These are phyloP conservation scores for Palythoa caribaeorum DNA, from an alignment of 92 coral and sea anemone species.

Conservation along the genomic window DNA sequence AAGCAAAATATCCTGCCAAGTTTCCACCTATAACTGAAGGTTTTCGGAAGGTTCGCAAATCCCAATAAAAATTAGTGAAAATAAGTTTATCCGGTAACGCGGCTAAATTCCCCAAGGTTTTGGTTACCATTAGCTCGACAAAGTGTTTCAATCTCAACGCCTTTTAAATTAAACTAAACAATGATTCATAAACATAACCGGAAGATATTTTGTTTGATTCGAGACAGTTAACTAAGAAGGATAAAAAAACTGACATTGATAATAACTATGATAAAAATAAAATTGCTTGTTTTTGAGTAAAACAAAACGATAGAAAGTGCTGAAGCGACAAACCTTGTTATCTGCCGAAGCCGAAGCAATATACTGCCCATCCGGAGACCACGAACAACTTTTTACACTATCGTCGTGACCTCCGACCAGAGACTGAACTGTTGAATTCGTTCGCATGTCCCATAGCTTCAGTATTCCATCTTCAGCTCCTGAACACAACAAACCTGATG, in stretches of 20 bases:
- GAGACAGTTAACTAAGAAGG: not conserved
- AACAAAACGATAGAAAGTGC: not conserved
- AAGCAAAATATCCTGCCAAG: not conserved
- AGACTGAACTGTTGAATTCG: conserved; percentile 75
- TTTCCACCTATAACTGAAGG: not conserved
- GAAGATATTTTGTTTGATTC: not conserved
- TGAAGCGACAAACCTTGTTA: conserved; percentile 74
- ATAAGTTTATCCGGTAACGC: not conserved
- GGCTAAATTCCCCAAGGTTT: not conserved
- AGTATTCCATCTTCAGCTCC: conserved; percentile 97
- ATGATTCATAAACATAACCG: conserved; percentile 21
- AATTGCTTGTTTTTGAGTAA: not conserved
- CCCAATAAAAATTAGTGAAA: not conserved
- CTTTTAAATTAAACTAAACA: conserved; percentile 24
- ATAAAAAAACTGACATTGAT: not conserved
- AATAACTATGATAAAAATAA: not conserved
- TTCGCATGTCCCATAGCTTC: conserved; percentile 91
- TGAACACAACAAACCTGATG: conserved; percentile 81
- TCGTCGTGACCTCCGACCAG: conserved; percentile 98
- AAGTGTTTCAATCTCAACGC: conserved; percentile 17
- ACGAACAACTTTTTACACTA: conserved; percentile 84
- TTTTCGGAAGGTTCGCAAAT: not conserved
- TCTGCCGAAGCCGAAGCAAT: conserved; percentile 94
- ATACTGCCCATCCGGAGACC: conserved; percentile 90
- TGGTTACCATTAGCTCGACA: not conserved